Percentiles rank a stretch among this genome's conserved stretches.
phyloP scores from a whole-genome alignment of 2,113 vertebrate genomes.

The Tautogolabrus adspersus region DNA sequence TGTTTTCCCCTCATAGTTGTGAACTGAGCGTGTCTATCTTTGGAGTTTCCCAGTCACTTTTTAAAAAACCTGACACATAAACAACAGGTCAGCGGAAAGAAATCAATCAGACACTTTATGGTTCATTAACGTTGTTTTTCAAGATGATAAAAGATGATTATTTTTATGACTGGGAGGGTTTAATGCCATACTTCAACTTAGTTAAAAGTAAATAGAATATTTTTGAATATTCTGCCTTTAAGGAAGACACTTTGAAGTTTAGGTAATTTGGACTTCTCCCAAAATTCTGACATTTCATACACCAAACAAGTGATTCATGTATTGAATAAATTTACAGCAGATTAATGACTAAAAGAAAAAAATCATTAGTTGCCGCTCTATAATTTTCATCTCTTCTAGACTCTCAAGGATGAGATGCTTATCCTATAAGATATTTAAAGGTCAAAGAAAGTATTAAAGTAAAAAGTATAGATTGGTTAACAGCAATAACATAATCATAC shows the following conservation, averaged over 20 bases:
- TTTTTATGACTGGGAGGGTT: background rate
- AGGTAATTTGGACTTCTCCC: no score
- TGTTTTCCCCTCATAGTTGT: no score
- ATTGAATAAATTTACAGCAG: no score
- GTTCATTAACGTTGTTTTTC: background rate
- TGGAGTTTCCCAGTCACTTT: no score
- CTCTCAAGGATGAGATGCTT: background rate
- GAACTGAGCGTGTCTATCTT: no score
- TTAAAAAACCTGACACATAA: background rate
- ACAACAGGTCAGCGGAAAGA: background rate
- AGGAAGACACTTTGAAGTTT: background rate
- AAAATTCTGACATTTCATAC: no score
- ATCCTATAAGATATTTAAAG: background rate
- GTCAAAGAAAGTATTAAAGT: constrained; percentile 1
- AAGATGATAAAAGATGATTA: background rate
- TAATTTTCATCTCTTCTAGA: background rate
- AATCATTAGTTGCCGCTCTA: background rate
- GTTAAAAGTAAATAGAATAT: no score
- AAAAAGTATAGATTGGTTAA: constrained; percentile 12
- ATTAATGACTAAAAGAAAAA: background rate
- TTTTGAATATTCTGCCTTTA: background rate
- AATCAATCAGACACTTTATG: background rate
- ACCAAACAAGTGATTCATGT: no score
- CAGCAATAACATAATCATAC: background rate
- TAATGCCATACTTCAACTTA: background rate